Evolutionary conservation across 2,888 invertebrate genomes (phyloP), one percentile per base, ranked within the genome.

Genomic region (Willowsia nigromaculata): DNA sequence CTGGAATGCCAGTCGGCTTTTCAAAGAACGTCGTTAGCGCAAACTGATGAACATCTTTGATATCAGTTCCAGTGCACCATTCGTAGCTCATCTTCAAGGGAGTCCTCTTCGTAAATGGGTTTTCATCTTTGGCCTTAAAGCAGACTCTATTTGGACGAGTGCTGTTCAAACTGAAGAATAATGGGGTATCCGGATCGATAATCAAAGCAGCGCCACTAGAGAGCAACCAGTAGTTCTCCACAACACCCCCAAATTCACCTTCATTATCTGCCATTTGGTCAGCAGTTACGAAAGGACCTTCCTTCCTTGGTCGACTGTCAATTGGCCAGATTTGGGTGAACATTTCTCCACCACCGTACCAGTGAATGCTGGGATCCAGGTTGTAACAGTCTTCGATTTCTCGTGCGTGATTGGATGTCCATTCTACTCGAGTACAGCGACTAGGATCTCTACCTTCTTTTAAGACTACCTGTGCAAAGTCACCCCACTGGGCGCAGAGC

Each of bases 21-120:
- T 95, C 95, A 59, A 97, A 94, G 93, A 95, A 95, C 2, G 94
- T 95, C 53, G 95, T 94, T 0, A 96, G 15, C 5, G 68, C 74
- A 33, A 78, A 22, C 18, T 71, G 18, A 33, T 91, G 90, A 5
- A 80, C 90, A 5, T 71, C 47, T 13, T 74, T 56, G 9, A 91
- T 78, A 43, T 85, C 87, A 4, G 85, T 81, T 25, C 80, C 90
- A 9, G 56, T 30, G 40, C 91, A 91, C 0, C 76, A 43, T 0
- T 84, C 6, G 71, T 91, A 91, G 40, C 83, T 90, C 15, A 91
- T 33, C 1, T 68, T 87, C 2, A 90, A 40, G 0, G 56, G 65
- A 1, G 59, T 53, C 5, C 85, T 76, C 6, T 7, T 18, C 0
- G 84, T 76, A 53, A 76, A 91, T 1, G 91, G 91, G 25, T 85